Conservation (phyloP, 2,888 invertebrate genomes). For the Apamea epomidion region DNA sequence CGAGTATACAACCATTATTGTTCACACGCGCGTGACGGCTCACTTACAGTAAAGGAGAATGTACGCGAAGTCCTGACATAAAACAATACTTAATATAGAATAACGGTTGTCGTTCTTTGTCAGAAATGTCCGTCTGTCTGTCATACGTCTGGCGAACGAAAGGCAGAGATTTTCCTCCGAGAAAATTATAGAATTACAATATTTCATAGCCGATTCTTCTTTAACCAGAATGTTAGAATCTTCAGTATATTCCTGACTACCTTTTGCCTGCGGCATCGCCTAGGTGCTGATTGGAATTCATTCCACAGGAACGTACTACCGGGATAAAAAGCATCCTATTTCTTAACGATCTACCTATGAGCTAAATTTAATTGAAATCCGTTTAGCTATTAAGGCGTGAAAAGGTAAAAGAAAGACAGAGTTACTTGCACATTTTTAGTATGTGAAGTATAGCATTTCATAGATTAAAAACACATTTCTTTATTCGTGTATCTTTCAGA, state of each 20-base stretch:
- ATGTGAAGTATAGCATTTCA: background rate
- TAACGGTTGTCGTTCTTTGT: conserved; percentile 15
- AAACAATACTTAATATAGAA: conserved; percentile 28
- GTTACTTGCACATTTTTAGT: background rate
- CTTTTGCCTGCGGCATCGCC: background rate
- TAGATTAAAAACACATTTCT: background rate
- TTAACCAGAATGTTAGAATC: background rate
- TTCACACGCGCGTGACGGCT: conserved; percentile 26
- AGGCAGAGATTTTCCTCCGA: conserved; percentile 1
- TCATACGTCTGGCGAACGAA: conserved; percentile 5
- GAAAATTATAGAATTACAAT: background rate
- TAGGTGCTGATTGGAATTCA: background rate
- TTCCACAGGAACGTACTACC: background rate
- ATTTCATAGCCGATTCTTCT: background rate
- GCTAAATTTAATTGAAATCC: background rate
- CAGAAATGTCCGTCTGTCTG: conserved; percentile 20
- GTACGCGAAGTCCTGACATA: conserved; percentile 20
- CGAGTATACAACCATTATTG: background rate
- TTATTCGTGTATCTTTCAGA: background rate
- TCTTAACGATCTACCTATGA: background rate
- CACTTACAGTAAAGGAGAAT: conserved; percentile 30
- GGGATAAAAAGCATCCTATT: background rate
- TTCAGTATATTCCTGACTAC: background rate
- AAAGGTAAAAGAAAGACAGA: background rate
- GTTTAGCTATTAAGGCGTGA: background rate